Base-by-base conservation (phyloP, 2,888 invertebrate genomes). In the Euzetes globulus region DNA sequence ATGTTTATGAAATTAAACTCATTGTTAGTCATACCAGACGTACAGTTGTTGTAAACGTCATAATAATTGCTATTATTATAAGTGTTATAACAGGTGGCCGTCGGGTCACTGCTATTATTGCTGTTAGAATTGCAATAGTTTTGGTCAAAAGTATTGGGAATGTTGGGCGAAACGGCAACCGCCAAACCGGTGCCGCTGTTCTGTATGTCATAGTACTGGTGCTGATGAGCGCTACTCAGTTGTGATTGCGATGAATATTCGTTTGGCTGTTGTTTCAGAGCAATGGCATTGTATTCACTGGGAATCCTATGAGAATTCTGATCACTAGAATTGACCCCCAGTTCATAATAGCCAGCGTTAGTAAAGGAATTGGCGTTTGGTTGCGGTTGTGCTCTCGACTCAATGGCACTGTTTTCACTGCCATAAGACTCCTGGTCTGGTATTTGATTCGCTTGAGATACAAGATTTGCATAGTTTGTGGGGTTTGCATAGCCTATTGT, bases 1-100 rank as follows among this genome's bases (percentile, higher is more conserved):
- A 94, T 94, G 84, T 92, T 92, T 77, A 94, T 87, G 83, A 94
- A 94, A 83, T 94, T 94, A 84, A 94, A 94, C 84, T 94, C 94
- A 41, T 93, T 79, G 17, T 71, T 71, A 50, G 71, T 65, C 33
- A 50, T n/a, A 29, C n/a, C 27, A 45, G 41, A 22, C 17, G 50
- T 37, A 65, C 63, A 47, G 47, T 73, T 73, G 33, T 29, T 55
- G 41, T 55, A 47, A 22, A 63, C 37, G 29, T 73, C 63, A 41
- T 58, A 47, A 73, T 47, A 65, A 19, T 37, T 72, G 29, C 29
- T 63, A 73, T 73, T 73, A 63, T 27, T 65, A 47, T 71, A 71
- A 37, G 11, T 52, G n/a, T 71, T 71, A 37, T 47, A 71, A 27
- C 22, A 47, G 22, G 47, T 71, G 33, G 41, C 70, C 29, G 47